Evolutionary conservation across 2,113 vertebrate species (phyloP).

Genomic region (Leptosomus discolor): DNA sequence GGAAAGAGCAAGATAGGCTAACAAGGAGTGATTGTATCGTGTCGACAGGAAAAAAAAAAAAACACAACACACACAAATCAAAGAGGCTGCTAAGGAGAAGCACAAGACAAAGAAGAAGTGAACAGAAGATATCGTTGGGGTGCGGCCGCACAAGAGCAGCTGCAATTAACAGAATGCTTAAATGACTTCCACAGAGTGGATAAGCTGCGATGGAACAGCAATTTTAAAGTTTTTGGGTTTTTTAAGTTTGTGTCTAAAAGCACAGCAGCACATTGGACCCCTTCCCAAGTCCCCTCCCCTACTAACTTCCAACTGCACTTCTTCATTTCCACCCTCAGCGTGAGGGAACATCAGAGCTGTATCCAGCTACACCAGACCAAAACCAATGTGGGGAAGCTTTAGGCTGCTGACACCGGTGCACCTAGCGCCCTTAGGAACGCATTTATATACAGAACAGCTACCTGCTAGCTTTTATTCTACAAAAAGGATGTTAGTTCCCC

Average conservation of each 20-base stretch:
- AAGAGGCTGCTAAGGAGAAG: background rate
- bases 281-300: no score
- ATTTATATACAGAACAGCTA: background rate
- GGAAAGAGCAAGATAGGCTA: conserved; percentile 36
- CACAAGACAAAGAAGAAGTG: background rate
- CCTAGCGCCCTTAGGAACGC: rapidly evolving
- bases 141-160: background rate
- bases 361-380: background rate
- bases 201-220: background rate
- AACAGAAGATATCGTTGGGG: background rate
- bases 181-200: background rate
- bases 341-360: background rate
- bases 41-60: background rate
- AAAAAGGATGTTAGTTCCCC: background rate
- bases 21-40: background rate
- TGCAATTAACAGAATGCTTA: background rate
- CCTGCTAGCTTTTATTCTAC: background rate
- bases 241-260: background rate
- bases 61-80: background rate
- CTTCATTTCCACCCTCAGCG: background rate
- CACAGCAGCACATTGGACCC: rapidly evolving
- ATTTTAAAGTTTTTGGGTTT: background rate
- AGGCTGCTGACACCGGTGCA: background rate
- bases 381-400: rapidly evolving
- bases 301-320: background rate